A percentile compares a stretch with the other conserved stretches of the same genome.
These are phyloP conservation scores for Callipepla californica DNA, from an alignment of 2,113 vertebrate genomes.

Conservation along the genomic window DNA sequence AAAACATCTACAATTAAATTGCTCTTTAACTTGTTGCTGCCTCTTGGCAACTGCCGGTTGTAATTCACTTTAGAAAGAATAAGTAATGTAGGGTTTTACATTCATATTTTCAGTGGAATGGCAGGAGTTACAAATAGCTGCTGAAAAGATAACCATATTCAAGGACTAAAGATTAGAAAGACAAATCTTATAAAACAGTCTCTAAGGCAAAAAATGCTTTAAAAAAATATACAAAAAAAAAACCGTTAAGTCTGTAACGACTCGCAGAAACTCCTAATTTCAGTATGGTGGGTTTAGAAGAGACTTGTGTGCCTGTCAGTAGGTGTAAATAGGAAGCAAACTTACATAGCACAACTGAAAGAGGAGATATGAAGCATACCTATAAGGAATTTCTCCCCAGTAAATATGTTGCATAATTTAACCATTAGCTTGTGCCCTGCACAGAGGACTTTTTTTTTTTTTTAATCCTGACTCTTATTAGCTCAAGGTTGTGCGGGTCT, in stretches of 20 bases:
- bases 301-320: not conserved
- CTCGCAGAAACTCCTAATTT: not conserved
- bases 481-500: not conserved
- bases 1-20: slow-evolving; percentile 56
- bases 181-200: not conserved
- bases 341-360: not conserved
- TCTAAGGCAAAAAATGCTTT: not conserved
- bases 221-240: not conserved
- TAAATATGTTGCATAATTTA: not conserved
- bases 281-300: not conserved
- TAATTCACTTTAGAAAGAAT: slow-evolving; percentile 46
- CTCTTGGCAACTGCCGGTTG: slow-evolving; percentile 19
- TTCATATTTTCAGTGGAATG: slow-evolving; percentile 31
- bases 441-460: not conserved
- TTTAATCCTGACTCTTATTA: not conserved
- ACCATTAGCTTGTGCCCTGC: not conserved
- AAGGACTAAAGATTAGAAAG: not conserved
- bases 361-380: not conserved
- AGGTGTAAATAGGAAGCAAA: not conserved
- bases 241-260: not conserved
- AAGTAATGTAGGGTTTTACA: slow-evolving; percentile 25
- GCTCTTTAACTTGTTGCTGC: slow-evolving; percentile 36
- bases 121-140: not conserved
- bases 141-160: slow-evolving; percentile 9
- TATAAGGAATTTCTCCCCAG: not conserved